These are phyloP conservation scores for Erpobdella octoculata DNA, from an alignment of 2,888 invertebrate genomes.

Conservation along the genomic window DNA sequence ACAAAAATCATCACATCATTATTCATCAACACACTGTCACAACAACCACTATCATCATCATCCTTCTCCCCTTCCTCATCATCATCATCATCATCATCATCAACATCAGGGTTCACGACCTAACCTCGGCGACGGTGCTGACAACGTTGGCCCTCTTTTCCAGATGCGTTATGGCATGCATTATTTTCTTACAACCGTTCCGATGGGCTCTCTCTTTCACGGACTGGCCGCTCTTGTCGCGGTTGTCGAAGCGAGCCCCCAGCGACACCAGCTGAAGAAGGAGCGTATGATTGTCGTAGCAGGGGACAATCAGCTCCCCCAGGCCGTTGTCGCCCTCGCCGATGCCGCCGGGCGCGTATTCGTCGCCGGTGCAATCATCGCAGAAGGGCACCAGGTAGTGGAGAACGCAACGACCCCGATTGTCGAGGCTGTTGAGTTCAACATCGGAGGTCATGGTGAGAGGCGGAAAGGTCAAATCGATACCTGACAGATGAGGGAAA, in stretches of 20 bases:
- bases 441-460: constrained; percentile 44
- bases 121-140: not conserved
- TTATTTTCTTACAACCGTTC: constrained; percentile 41
- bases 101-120: not conserved
- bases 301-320: constrained; percentile 46
- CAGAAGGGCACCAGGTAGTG: constrained; percentile 47
- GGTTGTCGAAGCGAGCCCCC: constrained; percentile 44
- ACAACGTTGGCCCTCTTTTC: not conserved
- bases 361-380: not conserved
- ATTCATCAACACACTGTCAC: too few species aligned
- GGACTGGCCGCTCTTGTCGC: constrained; percentile 45
- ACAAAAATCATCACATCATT: not conserved
- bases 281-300: constrained; percentile 50
- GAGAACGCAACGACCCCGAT: constrained; percentile 49
- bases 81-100: not conserved
- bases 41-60: too few species aligned
- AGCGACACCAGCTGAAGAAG: constrained; percentile 46
- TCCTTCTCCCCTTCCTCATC: too few species aligned
- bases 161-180: constrained; percentile 36
- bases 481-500: not conserved
- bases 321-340: not conserved
- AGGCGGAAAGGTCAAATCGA: constrained; percentile 28
- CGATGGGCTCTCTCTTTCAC: constrained; percentile 44
- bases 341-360: not conserved
- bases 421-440: constrained; percentile 44